phyloP scores from a whole-genome alignment of 2,888 invertebrate species.

The Psylliodes chrysocephalus region DNA sequence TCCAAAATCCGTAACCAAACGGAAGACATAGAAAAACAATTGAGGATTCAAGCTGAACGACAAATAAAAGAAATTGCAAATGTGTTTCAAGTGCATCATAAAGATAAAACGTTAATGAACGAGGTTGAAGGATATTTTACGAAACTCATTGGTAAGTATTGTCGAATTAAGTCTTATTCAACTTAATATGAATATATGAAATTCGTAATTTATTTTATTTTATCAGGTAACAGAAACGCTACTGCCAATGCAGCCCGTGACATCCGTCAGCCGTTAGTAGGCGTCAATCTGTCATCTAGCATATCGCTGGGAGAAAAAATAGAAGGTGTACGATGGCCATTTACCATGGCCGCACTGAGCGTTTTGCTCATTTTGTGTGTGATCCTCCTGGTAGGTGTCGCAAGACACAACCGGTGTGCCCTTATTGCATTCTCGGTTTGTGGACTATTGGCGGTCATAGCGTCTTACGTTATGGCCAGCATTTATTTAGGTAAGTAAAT shows the following conservation, averaged over 20 bases:
- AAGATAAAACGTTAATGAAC: constrained; percentile 81
- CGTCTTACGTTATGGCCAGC: constrained; percentile 90
- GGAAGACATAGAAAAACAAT: constrained; percentile 78
- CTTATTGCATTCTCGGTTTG: constrained; percentile 91
- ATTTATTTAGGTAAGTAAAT: constrained; percentile 70
- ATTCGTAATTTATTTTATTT: not conserved
- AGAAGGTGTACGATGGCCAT: constrained; percentile 84
- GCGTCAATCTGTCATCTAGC: constrained; percentile 74
- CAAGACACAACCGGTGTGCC: constrained; percentile 87
- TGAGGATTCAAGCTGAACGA: constrained; percentile 67
- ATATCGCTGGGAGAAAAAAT: constrained; percentile 74
- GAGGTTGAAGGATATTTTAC: constrained; percentile 76
- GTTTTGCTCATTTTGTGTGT: constrained; percentile 88
- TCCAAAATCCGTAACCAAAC: constrained; percentile 86
- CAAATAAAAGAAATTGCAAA: constrained; percentile 79
- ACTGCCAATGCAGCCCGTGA: constrained; percentile 82
- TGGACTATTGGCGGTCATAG: constrained; percentile 84
- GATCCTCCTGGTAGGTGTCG: constrained; percentile 88
- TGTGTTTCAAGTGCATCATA: constrained; percentile 81
- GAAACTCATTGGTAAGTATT: constrained; percentile 69
- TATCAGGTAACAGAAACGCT: constrained; percentile 72
- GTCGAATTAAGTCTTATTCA: no score
- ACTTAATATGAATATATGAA: no score
- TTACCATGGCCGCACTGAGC: constrained; percentile 89
- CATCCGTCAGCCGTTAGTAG: constrained; percentile 73